These are phyloP conservation scores for Drosophila mercatorum DNA, from an alignment of 2,888 invertebrate species.

Conservation along the genomic window DNA sequence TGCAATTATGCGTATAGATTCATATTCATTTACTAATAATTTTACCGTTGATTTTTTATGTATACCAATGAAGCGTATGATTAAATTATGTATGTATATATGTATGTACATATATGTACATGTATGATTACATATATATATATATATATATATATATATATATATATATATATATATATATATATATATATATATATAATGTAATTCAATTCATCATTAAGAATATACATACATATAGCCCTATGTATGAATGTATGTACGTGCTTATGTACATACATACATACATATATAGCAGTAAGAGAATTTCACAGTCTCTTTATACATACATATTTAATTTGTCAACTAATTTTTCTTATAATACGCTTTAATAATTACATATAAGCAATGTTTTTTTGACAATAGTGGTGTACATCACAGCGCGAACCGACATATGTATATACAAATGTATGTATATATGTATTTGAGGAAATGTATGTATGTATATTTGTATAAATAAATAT, in stretches of 20 bases:
- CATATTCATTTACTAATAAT: neutral
- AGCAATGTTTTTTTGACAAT: neutral
- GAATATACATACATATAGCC: neutral
- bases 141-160: neutral
- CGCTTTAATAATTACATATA: too few relatives aligned
- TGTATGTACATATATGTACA: too few relatives aligned
- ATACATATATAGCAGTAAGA: neutral
- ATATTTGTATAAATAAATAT: too few relatives aligned
- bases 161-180: too few relatives aligned
- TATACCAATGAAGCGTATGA: too few relatives aligned
- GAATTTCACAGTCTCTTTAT: neutral
- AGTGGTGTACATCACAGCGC: neutral
- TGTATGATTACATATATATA: too few relatives aligned
- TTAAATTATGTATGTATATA: too few relatives aligned
- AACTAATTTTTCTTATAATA: neutral
- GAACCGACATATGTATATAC: neutral
- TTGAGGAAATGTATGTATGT: too few relatives aligned
- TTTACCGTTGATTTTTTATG: neutral
- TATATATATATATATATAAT: neutral
- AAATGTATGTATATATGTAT: neutral
- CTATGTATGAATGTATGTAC: neutral
- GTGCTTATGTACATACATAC: neutral
- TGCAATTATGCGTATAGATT: slow-evolving; percentile 9
- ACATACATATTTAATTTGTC: too few relatives aligned
- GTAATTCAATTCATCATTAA: too few relatives aligned